phyloP scores from a whole-genome alignment of 1,140 invertebrate species.

The Caenorhabditis inopinata region DNA sequence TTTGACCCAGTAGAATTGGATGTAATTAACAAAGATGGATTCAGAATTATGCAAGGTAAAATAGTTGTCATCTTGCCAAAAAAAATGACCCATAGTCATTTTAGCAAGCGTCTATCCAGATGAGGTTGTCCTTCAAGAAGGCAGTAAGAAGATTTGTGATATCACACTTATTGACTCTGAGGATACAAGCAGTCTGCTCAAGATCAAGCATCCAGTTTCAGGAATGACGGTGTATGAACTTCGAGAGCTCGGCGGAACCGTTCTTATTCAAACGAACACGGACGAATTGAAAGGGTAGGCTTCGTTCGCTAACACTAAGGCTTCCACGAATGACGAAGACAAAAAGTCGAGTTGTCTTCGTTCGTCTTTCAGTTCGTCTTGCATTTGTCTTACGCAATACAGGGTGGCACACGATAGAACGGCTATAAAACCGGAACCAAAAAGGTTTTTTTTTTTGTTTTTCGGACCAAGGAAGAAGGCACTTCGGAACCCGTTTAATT shows the following conservation, averaged over 20 bases:
- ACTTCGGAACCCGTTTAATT: too few relatives aligned
- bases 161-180: not conserved
- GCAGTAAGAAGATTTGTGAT: conserved; percentile 7
- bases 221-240: conserved; percentile 6
- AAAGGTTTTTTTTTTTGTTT: too few relatives aligned
- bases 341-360: too few relatives aligned
- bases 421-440: too few relatives aligned
- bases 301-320: too few relatives aligned
- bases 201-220: conserved; percentile 4
- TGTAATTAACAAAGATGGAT: conserved; percentile 7
- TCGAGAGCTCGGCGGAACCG: not conserved
- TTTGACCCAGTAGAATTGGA: conserved; percentile 3
- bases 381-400: too few relatives aligned
- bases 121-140: conserved; percentile 4
- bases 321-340: too few relatives aligned
- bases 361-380: too few relatives aligned
- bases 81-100: not conserved
- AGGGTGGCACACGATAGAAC: too few relatives aligned
- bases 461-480: too few relatives aligned
- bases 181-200: not conserved
- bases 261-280: conserved; percentile 7
- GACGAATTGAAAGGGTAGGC: not conserved
- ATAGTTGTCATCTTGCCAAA: too few relatives aligned
- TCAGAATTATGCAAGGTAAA: not conserved
- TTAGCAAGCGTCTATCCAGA: conserved; percentile 13